Evolutionary conservation across 2,888 invertebrate genomes (phyloP), one percentile per base, ranked within the genome.

Genomic region (Nycteola revayana): DNA sequence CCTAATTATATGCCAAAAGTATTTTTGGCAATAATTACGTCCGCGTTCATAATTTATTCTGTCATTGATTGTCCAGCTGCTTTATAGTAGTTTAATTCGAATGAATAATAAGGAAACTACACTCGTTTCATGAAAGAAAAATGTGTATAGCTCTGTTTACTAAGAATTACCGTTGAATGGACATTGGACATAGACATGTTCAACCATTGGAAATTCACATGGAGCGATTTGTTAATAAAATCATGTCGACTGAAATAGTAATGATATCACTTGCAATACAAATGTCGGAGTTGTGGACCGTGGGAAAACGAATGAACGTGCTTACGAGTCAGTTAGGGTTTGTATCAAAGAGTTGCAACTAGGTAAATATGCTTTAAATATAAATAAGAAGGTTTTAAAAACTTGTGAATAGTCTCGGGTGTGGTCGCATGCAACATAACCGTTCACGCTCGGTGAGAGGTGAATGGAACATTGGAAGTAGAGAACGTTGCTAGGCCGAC

Each of bases 401-500:
- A 14, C 29, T 40, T 20, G 29, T 40, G 35, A 45, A 46, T 34
- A 49, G 42, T 38, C 33, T 35, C 44, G 33, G 57, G 49, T 56
- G 60, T 49, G 49, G 65, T 64, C 65, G 58, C 60, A 59, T 64
- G 66, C 70, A 64, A 60, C 57, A 66, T 68, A 72, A 73, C 77
- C 77, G 79, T 80, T 83, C 77, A 76, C 75, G 81, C 77, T 76
- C 77, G 75, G 87, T 85, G 81, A 86, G 87, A 87, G 87, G 87
- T 86, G 85, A 87, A 84, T 81, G 85, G 85, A 82, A 76, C 75
- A 69, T 60, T 68, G 57, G 64, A 65, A 68, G 60, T 57, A 70
- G 73, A 63, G 68, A 76, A 72, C 69, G 80, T 80, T 78, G 85
- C 83, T 82, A 82, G 81, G 82, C 83, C 81, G 77, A 68, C 80